A percentile compares a stretch with the other conserved stretches of the same genome.
Conservation (phyloP, 2,113 vertebrate species). For the Argyrosomus japonicus region DNA sequence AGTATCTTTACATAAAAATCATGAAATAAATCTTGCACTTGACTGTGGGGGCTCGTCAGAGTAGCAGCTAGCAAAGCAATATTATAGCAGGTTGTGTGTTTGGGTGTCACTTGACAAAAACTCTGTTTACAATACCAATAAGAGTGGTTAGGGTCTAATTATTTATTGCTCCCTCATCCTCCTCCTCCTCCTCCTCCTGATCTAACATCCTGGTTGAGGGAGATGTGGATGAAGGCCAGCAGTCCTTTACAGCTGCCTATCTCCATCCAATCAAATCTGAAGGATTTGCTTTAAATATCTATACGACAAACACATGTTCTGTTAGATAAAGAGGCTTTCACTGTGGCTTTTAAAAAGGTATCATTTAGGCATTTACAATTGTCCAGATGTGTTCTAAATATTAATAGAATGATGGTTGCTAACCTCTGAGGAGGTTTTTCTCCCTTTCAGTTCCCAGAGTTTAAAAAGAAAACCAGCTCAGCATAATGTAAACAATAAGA, state of each 20-base stretch:
- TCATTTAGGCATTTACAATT: neutral
- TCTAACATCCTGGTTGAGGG: neutral
- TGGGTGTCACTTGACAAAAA: neutral
- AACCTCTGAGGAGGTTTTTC: neutral
- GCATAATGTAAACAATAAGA: constrained; percentile 8
- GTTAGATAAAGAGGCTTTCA: neutral
- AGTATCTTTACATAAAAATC: too few species aligned
- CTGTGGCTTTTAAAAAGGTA: neutral
- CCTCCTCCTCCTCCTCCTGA: neutral
- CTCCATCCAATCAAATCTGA: neutral
- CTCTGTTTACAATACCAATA: neutral
- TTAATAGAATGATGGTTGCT: neutral
- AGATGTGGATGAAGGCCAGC: neutral
- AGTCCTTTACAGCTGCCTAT: neutral
- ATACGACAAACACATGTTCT: neutral
- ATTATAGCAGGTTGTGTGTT: neutral
- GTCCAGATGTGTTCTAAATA: neutral
- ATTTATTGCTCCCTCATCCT: neutral
- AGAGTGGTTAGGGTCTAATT: neutral
- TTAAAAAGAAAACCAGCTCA: neutral
- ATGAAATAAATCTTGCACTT: neutral
- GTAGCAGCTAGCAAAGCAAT: neutral
- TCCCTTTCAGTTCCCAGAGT: neutral
- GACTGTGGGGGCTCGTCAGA: neutral
- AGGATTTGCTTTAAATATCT: neutral